phyloP scores from a whole-genome alignment of 2,888 invertebrate species.

The Electrophaes corylata region DNA sequence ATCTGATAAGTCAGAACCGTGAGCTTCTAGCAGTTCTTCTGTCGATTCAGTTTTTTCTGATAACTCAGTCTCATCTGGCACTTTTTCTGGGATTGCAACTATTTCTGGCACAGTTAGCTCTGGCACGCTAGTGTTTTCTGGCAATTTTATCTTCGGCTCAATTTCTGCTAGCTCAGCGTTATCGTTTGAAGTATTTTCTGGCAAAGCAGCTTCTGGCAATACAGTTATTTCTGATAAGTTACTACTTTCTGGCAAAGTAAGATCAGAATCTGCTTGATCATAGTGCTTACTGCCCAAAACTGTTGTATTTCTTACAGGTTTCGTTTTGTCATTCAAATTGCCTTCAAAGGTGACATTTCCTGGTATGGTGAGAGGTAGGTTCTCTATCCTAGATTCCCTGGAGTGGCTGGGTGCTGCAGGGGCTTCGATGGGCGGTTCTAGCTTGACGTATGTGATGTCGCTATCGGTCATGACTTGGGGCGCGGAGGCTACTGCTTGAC shows the following conservation, averaged over 20 bases:
- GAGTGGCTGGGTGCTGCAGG: slow-evolving; percentile 23
- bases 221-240: slow-evolving; percentile 17
- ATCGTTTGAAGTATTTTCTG: neutral
- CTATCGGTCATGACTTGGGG: slow-evolving; percentile 58
- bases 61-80: neutral
- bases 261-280: slow-evolving; percentile 1
- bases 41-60: slow-evolving; percentile 1
- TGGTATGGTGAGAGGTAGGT: slow-evolving; percentile 53
- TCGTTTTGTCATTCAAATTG: neutral
- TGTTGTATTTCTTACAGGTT: neutral
- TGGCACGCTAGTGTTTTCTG: neutral
- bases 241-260: slow-evolving; percentile 18
- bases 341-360: slow-evolving; percentile 31
- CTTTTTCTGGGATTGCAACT: neutral
- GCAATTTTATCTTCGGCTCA: neutral
- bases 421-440: slow-evolving; percentile 48
- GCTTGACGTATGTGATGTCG: slow-evolving; percentile 64
- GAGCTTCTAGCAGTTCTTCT: slow-evolving; percentile 29
- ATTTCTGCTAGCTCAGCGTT: neutral
- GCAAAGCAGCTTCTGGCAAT: slow-evolving; percentile 14
- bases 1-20: slow-evolving; percentile 27
- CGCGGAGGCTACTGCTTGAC: slow-evolving; percentile 50
- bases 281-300: neutral
- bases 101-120: slow-evolving; percentile 4
- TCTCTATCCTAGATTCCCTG: slow-evolving; percentile 56